Conservation (phyloP, 2,113 vertebrate species). For the Gila orcuttii region DNA sequence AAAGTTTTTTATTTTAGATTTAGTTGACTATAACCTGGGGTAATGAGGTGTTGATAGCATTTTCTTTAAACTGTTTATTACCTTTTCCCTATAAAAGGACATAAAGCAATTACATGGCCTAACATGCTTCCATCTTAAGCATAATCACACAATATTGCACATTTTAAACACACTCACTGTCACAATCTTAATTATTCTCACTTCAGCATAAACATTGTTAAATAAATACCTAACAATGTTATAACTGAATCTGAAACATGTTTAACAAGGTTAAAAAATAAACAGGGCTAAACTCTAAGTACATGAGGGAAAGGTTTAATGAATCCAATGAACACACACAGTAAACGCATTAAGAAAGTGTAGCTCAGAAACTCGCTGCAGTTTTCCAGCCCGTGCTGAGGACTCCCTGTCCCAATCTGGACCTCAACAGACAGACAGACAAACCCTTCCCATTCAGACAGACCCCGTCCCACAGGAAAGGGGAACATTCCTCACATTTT, state of each 20-base stretch:
- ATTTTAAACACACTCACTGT: not conserved
- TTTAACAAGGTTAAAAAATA: not conserved
- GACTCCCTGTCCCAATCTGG: constrained; percentile 63
- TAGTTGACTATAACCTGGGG: not conserved
- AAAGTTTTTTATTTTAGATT: not conserved
- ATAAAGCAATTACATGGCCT: not conserved
- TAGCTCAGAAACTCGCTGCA: constrained; percentile 39
- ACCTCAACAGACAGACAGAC: constrained; percentile 35
- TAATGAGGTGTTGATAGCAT: not conserved
- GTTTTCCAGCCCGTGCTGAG: constrained; percentile 51
- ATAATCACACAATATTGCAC: not conserved
- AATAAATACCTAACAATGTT: not conserved
- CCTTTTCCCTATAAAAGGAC: not conserved
- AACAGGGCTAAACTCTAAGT: not conserved
- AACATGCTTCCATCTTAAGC: not conserved
- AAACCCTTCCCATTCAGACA: constrained; percentile 51
- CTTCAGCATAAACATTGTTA: not conserved
- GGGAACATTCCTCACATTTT: constrained; percentile 78
- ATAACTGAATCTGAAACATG: not conserved
- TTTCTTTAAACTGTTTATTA: not conserved
- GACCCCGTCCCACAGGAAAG: constrained; percentile 77
- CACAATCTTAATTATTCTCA: not conserved
- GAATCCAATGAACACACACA: constrained; percentile 61
- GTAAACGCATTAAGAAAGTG: constrained; percentile 53
- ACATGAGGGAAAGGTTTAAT: constrained; percentile 23